Percentiles rank a stretch among this genome's conserved stretches.
Evolutionary conservation across 92 coral and sea anemone genomes (phyloP).

Genomic region (Actinernus sp.): DNA sequence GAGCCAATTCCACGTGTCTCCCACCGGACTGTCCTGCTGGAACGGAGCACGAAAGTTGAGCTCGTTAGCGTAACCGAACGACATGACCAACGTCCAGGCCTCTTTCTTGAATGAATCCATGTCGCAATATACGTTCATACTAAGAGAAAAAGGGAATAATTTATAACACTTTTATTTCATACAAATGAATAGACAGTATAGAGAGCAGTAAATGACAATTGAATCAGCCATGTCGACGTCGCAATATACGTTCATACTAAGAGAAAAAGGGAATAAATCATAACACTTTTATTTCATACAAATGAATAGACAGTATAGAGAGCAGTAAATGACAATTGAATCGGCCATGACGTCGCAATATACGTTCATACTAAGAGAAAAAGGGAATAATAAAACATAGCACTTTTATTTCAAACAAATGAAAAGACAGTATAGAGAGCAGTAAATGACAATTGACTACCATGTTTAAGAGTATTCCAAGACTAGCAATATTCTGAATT

Average conservation of each 20-base stretch:
- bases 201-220: no score
- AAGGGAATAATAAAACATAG: neutral
- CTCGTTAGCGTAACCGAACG: neutral
- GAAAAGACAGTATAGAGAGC: no score
- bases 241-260: conserved; percentile 2
- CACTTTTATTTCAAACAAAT: no score
- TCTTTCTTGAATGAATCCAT: conserved; percentile 1
- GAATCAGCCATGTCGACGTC: no score
- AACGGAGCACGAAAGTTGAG: conserved; percentile 3
- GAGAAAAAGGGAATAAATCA: neutral
- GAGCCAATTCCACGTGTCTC: neutral
- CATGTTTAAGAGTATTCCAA: no score
- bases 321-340: no score
- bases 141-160: neutral
- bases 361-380: neutral
- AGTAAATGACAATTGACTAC: no score
- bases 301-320: no score
- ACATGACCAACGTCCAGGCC: conserved; percentile 30
- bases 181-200: no score
- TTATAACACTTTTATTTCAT: no score
- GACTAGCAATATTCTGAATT: no score
- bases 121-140: conserved; percentile 9
- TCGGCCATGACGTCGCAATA: conserved; percentile 28
- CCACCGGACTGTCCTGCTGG: neutral
- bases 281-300: no score